These are phyloP conservation scores for Ciconia stormi DNA, from an alignment of 2,113 vertebrate species.

Conservation along the genomic window DNA sequence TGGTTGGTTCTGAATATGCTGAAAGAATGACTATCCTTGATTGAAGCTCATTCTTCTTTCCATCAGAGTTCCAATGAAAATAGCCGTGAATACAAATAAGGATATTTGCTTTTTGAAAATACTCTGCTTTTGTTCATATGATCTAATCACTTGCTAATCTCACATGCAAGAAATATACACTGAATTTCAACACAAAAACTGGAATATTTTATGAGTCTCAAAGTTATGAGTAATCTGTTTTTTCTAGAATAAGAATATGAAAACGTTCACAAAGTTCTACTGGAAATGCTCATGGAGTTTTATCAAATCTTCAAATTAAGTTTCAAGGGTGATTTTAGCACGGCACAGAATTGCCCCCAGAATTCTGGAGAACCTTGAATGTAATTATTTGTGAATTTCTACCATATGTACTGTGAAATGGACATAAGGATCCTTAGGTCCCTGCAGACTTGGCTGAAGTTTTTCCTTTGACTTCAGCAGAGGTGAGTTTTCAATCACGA, in stretches of 20 bases:
- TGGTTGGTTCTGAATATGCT: neutral
- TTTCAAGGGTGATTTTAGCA: neutral
- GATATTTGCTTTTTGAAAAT: neutral
- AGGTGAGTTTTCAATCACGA: neutral
- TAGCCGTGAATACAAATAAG: neutral
- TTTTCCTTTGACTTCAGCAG: neutral
- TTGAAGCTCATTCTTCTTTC: neutral
- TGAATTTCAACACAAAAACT: neutral
- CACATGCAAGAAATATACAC: neutral
- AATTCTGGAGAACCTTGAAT: neutral
- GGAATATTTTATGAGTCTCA: neutral
- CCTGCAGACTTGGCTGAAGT: neutral
- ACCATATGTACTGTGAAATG: neutral
- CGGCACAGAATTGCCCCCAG: neutral
- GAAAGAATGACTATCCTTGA: neutral
- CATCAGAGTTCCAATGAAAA: neutral
- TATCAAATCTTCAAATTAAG: neutral
- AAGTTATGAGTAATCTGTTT: neutral
- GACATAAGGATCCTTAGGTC: neutral
- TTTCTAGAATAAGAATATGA: neutral
- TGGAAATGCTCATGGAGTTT: neutral
- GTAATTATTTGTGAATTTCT: neutral
- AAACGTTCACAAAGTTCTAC: neutral
- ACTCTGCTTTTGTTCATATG: neutral
- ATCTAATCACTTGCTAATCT: neutral